Base-by-base conservation (phyloP, 2,888 invertebrate species). In the Drosophila neotestacea region DNA sequence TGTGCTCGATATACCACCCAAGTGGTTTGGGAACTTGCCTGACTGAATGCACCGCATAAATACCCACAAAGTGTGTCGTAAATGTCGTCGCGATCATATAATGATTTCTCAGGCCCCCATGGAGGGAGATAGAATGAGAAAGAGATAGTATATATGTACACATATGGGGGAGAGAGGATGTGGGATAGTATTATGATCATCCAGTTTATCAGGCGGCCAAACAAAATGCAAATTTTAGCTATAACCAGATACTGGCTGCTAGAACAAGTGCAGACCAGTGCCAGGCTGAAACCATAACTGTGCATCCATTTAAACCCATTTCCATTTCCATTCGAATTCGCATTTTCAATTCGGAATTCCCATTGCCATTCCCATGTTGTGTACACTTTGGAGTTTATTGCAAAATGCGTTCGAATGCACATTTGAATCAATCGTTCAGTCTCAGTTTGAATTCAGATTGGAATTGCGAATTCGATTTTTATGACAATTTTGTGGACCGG, bases 1-100 rank as follows among this genome's bases (percentile, higher is more conserved):
- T 59, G 64, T 79, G 88, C 86, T 79, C 83, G 88, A 85, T 80
- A 71, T 86, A 87, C 85, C 85, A 86, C 85, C 90, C 85, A 86
- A 84, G 85, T 78, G 42, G 85, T 51, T 55, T 44, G 42, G 42
- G 44, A 55, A 44, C 54, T 47, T 32, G 55, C 32, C 65, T 48
- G 69, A 47, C 62, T 32, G 56, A 50, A 88, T 84, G 89, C 79
- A 88, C 89, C 79, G 88, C 89, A 90, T 86, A 86, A 86, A 86
- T 90, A 90, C 71, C 79, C 88, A 70, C 87, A 81, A 87, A 89
- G 84, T 89, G 89, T 87, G 90, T 90, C 90, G 89, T 85, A 87
- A 85, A 85, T 83, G 90, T 84, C 90, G 62, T 69, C 55, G 67
- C 68, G 81, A 82, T 88, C 88, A 79, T 89, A 89, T 88, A 85